A percentile compares a stretch with the other conserved stretches of the same genome.
These are phyloP conservation scores for Cyphomyrus plagiostoma DNA, from an alignment of 2,113 vertebrate genomes.

Conservation along the genomic window DNA sequence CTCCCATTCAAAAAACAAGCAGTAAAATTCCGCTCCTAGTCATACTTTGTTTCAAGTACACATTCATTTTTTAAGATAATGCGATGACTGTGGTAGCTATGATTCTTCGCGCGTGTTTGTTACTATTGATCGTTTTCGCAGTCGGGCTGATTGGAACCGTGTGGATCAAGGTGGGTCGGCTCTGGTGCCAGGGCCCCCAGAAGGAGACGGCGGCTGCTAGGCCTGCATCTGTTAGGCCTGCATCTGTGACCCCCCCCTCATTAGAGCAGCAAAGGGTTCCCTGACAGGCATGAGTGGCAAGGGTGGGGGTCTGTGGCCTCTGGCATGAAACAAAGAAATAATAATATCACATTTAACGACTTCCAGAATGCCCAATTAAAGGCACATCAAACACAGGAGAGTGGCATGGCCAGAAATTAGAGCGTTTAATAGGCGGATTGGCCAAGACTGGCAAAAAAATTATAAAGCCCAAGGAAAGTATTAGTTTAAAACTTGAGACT, in stretches of 20 bases:
- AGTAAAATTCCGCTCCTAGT: neutral
- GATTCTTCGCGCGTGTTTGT: neutral
- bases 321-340: neutral
- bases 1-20: neutral
- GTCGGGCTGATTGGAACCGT: neutral
- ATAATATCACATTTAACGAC: conserved; percentile 16
- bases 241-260: neutral
- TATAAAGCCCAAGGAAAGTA: neutral
- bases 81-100: neutral
- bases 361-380: conserved; percentile 27
- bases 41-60: neutral
- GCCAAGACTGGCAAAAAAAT: neutral
- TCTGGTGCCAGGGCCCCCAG: neutral
- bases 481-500: neutral
- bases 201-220: neutral
- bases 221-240: neutral
- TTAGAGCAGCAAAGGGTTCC: neutral
- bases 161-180: neutral
- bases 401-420: conserved; percentile 27
- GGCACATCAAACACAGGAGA: conserved; percentile 36
- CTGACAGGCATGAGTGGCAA: conserved; percentile 1
- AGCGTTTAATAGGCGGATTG: conserved; percentile 27
- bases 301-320: neutral
- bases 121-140: neutral
- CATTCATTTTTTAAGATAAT: neutral